Conservation (phyloP, 1,140 invertebrate species). For the Doryteuthis pealeii region DNA sequence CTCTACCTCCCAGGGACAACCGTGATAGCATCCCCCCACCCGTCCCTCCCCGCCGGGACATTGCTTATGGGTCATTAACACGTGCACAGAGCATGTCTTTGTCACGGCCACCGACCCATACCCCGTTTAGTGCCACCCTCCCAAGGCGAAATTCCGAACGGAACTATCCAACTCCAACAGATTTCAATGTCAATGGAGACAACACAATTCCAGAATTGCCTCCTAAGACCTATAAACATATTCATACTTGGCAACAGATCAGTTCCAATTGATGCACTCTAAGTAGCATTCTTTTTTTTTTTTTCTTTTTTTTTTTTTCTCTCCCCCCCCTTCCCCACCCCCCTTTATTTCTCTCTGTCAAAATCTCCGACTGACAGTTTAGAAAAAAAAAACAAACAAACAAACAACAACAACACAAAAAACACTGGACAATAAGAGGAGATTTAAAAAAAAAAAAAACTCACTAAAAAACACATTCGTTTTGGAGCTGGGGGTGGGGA, state of each 20-base stretch:
- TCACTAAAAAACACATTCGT: too few species aligned
- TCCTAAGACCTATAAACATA: slow-evolving; percentile 45
- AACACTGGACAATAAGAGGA: too few species aligned
- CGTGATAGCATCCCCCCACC: slow-evolving; percentile 49
- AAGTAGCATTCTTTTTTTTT: too few species aligned
- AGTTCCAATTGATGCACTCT: slow-evolving; percentile 25
- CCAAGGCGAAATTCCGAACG: slow-evolving; percentile 34
- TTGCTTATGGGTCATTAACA: slow-evolving; percentile 56
- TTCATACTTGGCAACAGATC: slow-evolving; percentile 42
- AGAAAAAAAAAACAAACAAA: neutral
- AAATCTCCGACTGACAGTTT: slow-evolving; percentile 12
- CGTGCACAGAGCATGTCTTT: slow-evolving; percentile 59
- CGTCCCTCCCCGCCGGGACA: slow-evolving; percentile 62
- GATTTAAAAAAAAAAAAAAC: too few species aligned
- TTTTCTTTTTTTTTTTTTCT: too few species aligned
- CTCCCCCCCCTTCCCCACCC: too few species aligned
- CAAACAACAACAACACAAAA: too few species aligned
- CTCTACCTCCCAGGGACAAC: slow-evolving; percentile 42
- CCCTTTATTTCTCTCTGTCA: too few species aligned
- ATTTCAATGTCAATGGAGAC: slow-evolving; percentile 36
- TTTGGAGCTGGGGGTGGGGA: too few species aligned
- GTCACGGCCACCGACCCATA: slow-evolving; percentile 67
- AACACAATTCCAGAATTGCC: slow-evolving; percentile 43
- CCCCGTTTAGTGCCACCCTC: slow-evolving; percentile 41
- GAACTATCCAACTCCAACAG: slow-evolving; percentile 22